A percentile compares a stretch with the other conserved stretches of the same genome.
Conservation (phyloP, 2,113 vertebrate species). For the Bagarius yarrelli region DNA sequence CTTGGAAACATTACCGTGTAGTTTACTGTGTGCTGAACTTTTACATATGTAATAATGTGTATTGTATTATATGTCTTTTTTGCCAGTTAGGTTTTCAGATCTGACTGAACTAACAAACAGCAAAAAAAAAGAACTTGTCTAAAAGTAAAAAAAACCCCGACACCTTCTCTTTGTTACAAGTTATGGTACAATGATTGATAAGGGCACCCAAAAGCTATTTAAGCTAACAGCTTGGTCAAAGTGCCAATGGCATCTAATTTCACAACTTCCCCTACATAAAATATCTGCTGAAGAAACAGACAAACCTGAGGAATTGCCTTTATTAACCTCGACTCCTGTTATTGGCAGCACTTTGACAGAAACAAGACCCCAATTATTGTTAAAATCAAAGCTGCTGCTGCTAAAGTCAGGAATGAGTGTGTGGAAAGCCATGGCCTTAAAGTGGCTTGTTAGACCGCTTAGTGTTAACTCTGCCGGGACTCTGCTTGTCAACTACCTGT, state of each 20-base stretch:
- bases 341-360: constrained; percentile 56
- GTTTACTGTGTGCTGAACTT: not conserved
- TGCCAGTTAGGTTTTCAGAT: not conserved
- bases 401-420: constrained; percentile 40
- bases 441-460: constrained; percentile 59
- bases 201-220: constrained; percentile 40
- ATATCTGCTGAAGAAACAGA: constrained; percentile 41
- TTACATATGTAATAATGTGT: not conserved
- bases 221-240: constrained; percentile 42
- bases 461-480: constrained; percentile 47
- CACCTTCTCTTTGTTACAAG: not conserved
- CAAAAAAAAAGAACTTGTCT: not conserved
- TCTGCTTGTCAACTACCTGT: constrained; percentile 39
- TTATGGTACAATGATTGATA: constrained; percentile 42
- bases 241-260: constrained; percentile 49
- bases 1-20: constrained; percentile 9
- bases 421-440: constrained; percentile 25
- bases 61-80: not conserved
- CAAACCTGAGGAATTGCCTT: constrained; percentile 44
- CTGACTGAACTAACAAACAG: not conserved
- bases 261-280: constrained; percentile 35
- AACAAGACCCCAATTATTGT: constrained; percentile 63
- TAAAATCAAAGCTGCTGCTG: constrained; percentile 56
- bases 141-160: not conserved
- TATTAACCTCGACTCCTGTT: constrained; percentile 54